Base-by-base conservation (phyloP, 2,113 vertebrate genomes). In the Nesoenas mayeri region DNA sequence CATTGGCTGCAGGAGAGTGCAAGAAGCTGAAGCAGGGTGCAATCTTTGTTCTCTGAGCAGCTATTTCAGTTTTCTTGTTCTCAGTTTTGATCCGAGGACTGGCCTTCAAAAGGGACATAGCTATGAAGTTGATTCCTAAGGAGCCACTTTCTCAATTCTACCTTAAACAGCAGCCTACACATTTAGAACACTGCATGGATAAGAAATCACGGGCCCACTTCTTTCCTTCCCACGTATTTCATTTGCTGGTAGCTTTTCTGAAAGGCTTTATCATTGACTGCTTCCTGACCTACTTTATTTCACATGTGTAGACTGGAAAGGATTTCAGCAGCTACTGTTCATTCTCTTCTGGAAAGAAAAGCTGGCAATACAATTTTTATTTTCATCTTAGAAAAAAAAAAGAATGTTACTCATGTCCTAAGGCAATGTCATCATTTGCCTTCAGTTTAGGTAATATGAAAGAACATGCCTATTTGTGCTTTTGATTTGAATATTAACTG, bases 241-340 rank as follows among this genome's bases (percentile, higher is more conserved):
- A 71, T 93, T 88, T 60, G 44, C 74, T 88, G 62, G 26, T 94
- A 69, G 62, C 57, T 95, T 79, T 96, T 77, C 85, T 83, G 79
- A 90, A 83, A 90, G 79, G 16, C 47, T 91, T 91, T 91, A 54
- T 54, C 79, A 83, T 77, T 91, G 77, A 84, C 70, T 95, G 48
- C 48, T 88, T 91, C 89, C 56, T 95, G 88, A 90, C 67, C 79
- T 92, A 93, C 80, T 95, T 95, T 88, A 62, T 90, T 91, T 93
- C 22, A 56, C n/a, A 62, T 24, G 1, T 80, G 79, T 47, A 88
- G 60, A 85, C 32, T 0, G 0, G 34, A 60, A 84, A 86, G 56
- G 32, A 67, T 92, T 96, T 92, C 65, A 84, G 65, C 64, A 67
- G 56, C 60, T 80, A 50, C 72, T 81, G 83, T 80, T 92, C 62